These are phyloP conservation scores for Penaeus indicus DNA, from an alignment of 1,140 invertebrate genomes.

Conservation along the genomic window DNA sequence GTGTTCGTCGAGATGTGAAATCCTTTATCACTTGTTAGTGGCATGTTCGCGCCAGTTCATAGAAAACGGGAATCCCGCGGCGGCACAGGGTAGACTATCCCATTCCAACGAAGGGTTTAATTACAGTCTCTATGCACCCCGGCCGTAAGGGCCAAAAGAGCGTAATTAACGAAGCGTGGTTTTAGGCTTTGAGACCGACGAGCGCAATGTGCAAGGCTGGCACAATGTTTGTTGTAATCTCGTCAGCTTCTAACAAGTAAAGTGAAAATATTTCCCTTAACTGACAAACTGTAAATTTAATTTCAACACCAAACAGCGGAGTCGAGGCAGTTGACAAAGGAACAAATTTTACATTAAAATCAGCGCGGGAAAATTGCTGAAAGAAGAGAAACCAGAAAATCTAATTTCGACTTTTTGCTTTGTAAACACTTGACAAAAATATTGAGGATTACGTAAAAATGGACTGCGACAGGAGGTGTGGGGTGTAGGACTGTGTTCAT, in stretches of 20 bases:
- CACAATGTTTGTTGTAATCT: conserved; percentile 62
- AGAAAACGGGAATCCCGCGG: conserved; percentile 52
- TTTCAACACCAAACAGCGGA: conserved; percentile 57
- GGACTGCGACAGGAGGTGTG: too few species aligned
- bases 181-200: neutral
- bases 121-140: conserved; percentile 23
- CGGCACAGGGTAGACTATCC: neutral
- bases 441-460: neutral
- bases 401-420: conserved; percentile 59
- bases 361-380: conserved; percentile 26
- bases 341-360: conserved; percentile 60
- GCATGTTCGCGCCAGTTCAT: conserved; percentile 58
- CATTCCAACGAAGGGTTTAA: neutral
- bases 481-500: too few species aligned
- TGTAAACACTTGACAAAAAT: neutral
- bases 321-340: conserved; percentile 49
- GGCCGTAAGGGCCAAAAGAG: conserved; percentile 6
- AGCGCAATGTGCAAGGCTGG: conserved; percentile 42
- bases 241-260: conserved; percentile 49
- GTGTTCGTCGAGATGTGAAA: conserved; percentile 45
- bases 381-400: conserved; percentile 27
- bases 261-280: conserved; percentile 63
- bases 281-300: conserved; percentile 64
- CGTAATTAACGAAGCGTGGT: conserved; percentile 12
- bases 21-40: conserved; percentile 62